Base-by-base conservation (phyloP, 2,888 invertebrate genomes). In the Ectemnius cavifrons region DNA sequence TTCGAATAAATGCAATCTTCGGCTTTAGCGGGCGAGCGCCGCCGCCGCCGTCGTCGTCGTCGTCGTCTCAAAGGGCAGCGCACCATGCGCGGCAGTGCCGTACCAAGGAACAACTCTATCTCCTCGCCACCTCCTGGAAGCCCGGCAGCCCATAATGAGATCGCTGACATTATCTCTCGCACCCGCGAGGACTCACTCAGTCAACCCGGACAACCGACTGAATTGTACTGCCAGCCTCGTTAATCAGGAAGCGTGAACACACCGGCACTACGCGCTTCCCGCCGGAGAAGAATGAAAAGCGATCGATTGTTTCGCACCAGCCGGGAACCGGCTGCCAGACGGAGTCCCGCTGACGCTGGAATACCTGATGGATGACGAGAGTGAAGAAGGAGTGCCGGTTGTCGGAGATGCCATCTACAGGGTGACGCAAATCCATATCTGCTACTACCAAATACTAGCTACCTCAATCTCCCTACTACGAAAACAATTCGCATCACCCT, bases 1-100 rank as follows among this genome's bases (percentile, higher is more conserved):
- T 88, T 86, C 87, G 87, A 87, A 87, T 88, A 88, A 90, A 90
- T 89, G 89, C 88, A 88, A 90, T 89, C 89, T 87, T 87, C 84
- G 81, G 84, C 86, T 80, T 37, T 80, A 75, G 73, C 74, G 69
- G 76, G 80, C 72, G 71, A 75, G 85, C 82, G 83, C 88, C 87
- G 20, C 20, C 20, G 20, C 20, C 20, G 20, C 20, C 20, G 20
- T 20, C 20, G 20, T 20, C 20, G 84, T 77, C 79, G 82, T 82
- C 84, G 85, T 84, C 23, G 84, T 85, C 85, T 37, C 84, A 85
- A 87, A 37, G 84, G 86, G 84, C 85, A 84, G 83, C 83, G 77
- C 82, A 14, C 80, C 45, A 47, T 62, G 20, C 58, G 60, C 58
- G 60, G 63, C 57, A 67, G 73, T 78, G 69, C 67, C 49, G n/a